Evolutionary conservation across 2,888 invertebrate species (phyloP).

Genomic region (Drosophila parthenogenetica): DNA sequence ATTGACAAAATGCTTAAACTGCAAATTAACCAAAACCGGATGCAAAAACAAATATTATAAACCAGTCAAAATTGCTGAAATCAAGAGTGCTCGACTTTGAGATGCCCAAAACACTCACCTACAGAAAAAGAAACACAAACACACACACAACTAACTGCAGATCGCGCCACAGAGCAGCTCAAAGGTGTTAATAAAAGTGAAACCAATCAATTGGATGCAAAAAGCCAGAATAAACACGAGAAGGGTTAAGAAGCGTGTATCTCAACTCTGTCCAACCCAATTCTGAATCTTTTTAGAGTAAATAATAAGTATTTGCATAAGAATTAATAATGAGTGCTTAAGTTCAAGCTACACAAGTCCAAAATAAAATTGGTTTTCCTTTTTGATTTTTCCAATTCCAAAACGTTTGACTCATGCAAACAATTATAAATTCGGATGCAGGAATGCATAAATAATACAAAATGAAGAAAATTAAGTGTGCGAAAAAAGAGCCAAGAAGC

Average conservation of each 20-base stretch:
- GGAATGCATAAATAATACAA: slow-evolving; percentile 27
- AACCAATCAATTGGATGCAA: too few species aligned
- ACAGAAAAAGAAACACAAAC: background rate
- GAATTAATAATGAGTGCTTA: background rate
- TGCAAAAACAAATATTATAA: slow-evolving; percentile 10
- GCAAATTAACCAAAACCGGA: slow-evolving; percentile 35
- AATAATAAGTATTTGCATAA: too few species aligned
- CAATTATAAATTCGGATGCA: slow-evolving; percentile 44
- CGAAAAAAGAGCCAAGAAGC: slow-evolving; percentile 68
- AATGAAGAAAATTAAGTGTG: slow-evolving; percentile 61
- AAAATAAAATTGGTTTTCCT: background rate
- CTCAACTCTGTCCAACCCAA: too few species aligned
- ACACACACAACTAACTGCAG: background rate
- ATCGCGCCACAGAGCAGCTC: background rate
- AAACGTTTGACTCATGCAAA: slow-evolving; percentile 53
- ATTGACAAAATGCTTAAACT: slow-evolving; percentile 26
- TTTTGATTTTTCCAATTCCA: slow-evolving; percentile 22
- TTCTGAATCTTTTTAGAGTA: too few species aligned
- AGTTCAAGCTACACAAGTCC: background rate
- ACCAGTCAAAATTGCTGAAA: background rate
- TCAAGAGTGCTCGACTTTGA: background rate
- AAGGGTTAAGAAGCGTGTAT: too few species aligned
- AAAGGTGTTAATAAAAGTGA: too few species aligned
- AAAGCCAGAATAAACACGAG: too few species aligned
- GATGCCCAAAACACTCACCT: background rate